Conservation (phyloP, 2,888 invertebrate species). For the Ptychoptera albimana region DNA sequence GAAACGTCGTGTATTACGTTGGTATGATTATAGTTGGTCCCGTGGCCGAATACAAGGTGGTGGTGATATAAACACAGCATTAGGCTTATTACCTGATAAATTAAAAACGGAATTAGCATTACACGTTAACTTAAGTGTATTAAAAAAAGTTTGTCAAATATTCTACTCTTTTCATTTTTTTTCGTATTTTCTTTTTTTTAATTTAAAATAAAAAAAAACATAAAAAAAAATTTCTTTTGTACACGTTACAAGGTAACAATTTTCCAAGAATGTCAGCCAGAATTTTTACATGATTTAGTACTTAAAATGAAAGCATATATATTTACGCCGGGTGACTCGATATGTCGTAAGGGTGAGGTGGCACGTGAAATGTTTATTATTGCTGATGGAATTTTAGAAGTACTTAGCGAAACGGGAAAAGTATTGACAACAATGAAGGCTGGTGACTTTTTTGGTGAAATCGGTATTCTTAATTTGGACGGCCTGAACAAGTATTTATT, state of each 20-base stretch:
- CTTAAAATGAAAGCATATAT: conserved; percentile 97
- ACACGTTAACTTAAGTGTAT: conserved; percentile 86
- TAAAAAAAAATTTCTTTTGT: too few relatives aligned
- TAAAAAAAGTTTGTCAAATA: conserved; percentile 70
- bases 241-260: conserved; percentile 69
- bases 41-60: conserved; percentile 90
- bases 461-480: conserved; percentile 88
- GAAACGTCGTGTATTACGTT: conserved; percentile 87
- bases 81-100: conserved; percentile 87
- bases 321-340: conserved; percentile 93
- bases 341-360: conserved; percentile 86
- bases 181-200: neutral
- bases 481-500: conserved; percentile 77
- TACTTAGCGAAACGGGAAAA: conserved; percentile 83
- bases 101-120: conserved; percentile 91
- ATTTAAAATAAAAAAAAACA: conserved; percentile 29
- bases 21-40: conserved; percentile 98
- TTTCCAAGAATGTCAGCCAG: conserved; percentile 94
- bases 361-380: conserved; percentile 98
- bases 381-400: conserved; percentile 91
- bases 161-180: neutral
- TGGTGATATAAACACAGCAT: conserved; percentile 87
- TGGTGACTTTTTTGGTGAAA: conserved; percentile 96
- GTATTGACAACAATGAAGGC: conserved; percentile 93
- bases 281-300: conserved; percentile 91